Percentiles rank a stretch among this genome's conserved stretches.
phyloP scores from a whole-genome alignment of 2,888 invertebrate species.

The Metopia argyrocephala region DNA sequence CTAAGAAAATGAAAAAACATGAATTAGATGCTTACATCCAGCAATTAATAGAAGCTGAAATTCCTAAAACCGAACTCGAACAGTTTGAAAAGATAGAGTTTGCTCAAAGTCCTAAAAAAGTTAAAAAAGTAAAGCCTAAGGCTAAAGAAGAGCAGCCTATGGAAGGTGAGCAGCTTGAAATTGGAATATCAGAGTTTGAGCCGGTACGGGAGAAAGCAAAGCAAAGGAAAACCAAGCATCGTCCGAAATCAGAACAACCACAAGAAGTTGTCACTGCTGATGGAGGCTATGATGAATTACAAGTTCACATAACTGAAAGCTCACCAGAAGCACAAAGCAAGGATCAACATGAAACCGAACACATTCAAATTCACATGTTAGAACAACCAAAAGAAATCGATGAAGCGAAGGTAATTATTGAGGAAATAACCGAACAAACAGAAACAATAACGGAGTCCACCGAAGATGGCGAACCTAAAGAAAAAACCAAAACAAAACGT shows the following conservation, averaged over 20 bases:
- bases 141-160: slow-evolving; percentile 60
- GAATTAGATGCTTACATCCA: slow-evolving; percentile 77
- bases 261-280: slow-evolving; percentile 53
- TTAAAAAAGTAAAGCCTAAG: slow-evolving; percentile 69
- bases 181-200: slow-evolving; percentile 68
- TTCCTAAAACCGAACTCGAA: slow-evolving; percentile 77
- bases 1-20: slow-evolving; percentile 73
- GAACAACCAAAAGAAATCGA: slow-evolving; percentile 50
- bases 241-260: slow-evolving; percentile 55
- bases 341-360: slow-evolving; percentile 24
- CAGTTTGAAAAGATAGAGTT: slow-evolving; percentile 78
- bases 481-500: slow-evolving; percentile 78
- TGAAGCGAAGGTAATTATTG: slow-evolving; percentile 55
- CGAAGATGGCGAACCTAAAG: slow-evolving; percentile 74
- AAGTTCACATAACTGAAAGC: slow-evolving; percentile 59
- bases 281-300: slow-evolving; percentile 45
- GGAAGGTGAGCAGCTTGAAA: slow-evolving; percentile 68
- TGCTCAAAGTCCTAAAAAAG: slow-evolving; percentile 73
- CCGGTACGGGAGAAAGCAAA: slow-evolving; percentile 68
- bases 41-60: slow-evolving; percentile 75
- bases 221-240: slow-evolving; percentile 66
- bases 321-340: slow-evolving; percentile 43
- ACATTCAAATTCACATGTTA: slow-evolving; percentile 4
- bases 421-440: slow-evolving; percentile 70
- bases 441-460: slow-evolving; percentile 69